Evolutionary conservation across 2,888 invertebrate species (phyloP), one percentile per base, ranked within the genome.

Genomic region (Congeria kusceri): DNA sequence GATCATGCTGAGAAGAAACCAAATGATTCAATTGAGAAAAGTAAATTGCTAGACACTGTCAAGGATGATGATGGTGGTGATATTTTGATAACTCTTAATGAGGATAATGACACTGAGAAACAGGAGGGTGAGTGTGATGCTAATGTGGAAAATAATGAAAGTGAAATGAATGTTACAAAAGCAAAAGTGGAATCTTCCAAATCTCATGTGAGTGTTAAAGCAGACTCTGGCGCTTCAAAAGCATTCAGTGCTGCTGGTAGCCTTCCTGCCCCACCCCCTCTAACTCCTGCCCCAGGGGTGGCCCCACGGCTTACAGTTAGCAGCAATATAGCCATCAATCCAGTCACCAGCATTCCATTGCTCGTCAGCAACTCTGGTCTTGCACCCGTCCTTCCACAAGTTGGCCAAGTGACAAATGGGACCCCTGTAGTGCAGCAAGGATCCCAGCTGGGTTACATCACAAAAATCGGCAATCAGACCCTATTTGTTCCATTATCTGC

Each of bases 1-100:
- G 49, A 49, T 25, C 66, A 71, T 56, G 59, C 58, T 18, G 57
- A 61, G 25, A 64, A 69, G 15, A 49, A 47, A 44, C 23, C 56
- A 15, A 59, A 56, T 68, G 58, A 79, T 25, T 74, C 79, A 5
- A 61, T 25, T 44, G n/a, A 53, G 15, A 75, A 65, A 23, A 49
- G 62, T 61, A 58, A 61, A 49, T 58, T 76, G 20, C 69, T 84
- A 18, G 78, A 77, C 27, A 84, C 79, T 53, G 85, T 87, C n/a
- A 83, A 76, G 56, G 82, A 79, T 77, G 78, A 74, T 32, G 84
- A 85, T 77, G 82, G 79, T 13, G 79, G 70, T 39, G 83, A 84
- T 25, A 77, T 85, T 29, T 53, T 85, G 25, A 86, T 85, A 27
- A 86, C 85, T 25, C 72, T 86, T 9, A 85, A 86, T 74, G 47